A percentile compares a stretch with the other conserved stretches of the same genome.
These are phyloP conservation scores for Mobula hypostoma DNA, from an alignment of 2,113 vertebrate species.

Conservation along the genomic window DNA sequence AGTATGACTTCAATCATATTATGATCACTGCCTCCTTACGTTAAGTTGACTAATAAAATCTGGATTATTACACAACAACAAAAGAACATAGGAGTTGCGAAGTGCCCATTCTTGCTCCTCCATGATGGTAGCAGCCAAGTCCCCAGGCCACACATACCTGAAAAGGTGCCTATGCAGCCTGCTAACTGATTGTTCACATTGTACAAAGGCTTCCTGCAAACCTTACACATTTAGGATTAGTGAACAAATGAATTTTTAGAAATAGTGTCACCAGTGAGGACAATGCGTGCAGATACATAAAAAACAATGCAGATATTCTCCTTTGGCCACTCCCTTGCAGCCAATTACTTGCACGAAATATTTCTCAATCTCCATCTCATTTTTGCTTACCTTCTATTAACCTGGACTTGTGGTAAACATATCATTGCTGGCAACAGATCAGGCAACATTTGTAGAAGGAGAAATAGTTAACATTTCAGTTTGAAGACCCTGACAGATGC, in stretches of 20 bases:
- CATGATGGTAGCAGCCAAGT: not conserved
- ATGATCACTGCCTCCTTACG: too few species aligned
- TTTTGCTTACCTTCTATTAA: not conserved
- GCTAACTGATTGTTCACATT: not conserved
- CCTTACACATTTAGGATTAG: not conserved
- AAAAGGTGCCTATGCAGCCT: not conserved
- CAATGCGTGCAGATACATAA: not conserved
- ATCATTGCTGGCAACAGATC: too few species aligned
- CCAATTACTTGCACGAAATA: not conserved
- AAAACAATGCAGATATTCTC: not conserved
- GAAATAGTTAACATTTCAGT: too few species aligned
- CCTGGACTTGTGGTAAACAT: too few species aligned
- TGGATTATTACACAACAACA: too few species aligned
- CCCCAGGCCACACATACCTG: not conserved
- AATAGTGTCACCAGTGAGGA: not conserved
- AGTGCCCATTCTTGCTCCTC: not conserved
- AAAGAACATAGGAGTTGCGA: too few species aligned
- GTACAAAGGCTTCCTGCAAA: not conserved
- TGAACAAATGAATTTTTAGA: not conserved
- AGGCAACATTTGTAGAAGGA: too few species aligned
- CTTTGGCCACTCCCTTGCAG: not conserved
- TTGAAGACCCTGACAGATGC: too few species aligned
- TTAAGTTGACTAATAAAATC: too few species aligned
- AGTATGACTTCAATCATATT: too few species aligned
- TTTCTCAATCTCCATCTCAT: not conserved